Percentiles rank a stretch among this genome's conserved stretches.
Conservation (phyloP, 2,888 invertebrate species). For the Oasisia sp. region DNA sequence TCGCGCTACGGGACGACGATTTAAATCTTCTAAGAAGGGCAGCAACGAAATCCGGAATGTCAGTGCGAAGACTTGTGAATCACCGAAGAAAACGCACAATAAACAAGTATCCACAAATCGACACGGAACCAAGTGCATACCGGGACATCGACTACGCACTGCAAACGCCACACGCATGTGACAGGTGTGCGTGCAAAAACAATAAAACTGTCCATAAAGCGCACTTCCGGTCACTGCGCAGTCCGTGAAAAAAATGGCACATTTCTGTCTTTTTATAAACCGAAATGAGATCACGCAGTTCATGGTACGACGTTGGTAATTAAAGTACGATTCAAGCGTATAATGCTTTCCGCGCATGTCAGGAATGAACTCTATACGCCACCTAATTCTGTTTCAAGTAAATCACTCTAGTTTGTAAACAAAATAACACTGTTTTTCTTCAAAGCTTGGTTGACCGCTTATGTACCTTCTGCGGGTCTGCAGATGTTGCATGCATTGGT, state of each 20-base stretch:
- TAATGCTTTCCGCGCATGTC: neutral
- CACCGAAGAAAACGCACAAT: neutral
- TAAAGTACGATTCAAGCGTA: neutral
- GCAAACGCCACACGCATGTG: neutral
- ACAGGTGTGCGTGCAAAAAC: neutral
- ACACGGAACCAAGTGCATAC: neutral
- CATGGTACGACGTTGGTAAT: neutral
- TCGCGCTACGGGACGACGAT: neutral
- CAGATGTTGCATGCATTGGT: no score
- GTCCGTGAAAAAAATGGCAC: neutral
- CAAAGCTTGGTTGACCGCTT: neutral
- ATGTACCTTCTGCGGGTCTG: neutral
- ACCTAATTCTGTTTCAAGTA: neutral
- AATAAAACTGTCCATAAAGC: neutral
- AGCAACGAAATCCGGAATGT: neutral
- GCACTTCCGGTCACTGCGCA: neutral
- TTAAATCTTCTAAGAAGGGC: neutral
- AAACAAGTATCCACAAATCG: neutral
- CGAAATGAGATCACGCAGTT: neutral
- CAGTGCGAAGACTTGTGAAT: neutral
- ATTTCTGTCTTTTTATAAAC: neutral
- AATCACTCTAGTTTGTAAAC: neutral
- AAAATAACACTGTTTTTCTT: neutral
- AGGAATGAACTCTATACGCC: neutral
- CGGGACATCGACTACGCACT: no score